A percentile compares a stretch with the other conserved stretches of the same genome.
Evolutionary conservation across 2,888 invertebrate genomes (phyloP).

Genomic region (Pterostichus niger): DNA sequence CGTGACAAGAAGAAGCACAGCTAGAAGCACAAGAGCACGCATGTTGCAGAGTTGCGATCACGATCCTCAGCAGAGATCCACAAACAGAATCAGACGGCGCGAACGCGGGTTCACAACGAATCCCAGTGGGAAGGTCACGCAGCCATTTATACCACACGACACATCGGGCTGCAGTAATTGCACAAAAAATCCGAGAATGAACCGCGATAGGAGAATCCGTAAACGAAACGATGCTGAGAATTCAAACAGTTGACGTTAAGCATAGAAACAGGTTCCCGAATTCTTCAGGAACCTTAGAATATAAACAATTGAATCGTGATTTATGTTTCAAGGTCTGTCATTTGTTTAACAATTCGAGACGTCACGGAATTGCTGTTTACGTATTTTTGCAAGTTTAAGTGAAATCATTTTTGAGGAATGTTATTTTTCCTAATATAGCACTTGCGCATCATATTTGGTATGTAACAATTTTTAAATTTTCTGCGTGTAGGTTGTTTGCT

Average conservation of each 20-base stretch:
- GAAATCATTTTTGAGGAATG: constrained; percentile 67
- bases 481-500: neutral
- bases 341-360: constrained; percentile 12
- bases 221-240: too few relatives aligned
- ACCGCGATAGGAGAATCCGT: constrained; percentile 36
- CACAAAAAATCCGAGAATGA: constrained; percentile 41
- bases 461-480: constrained; percentile 38
- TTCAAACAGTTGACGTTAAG: too few relatives aligned
- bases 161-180: constrained; percentile 62
- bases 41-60: constrained; percentile 45
- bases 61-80: constrained; percentile 21
- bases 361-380: constrained; percentile 17
- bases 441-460: constrained; percentile 65
- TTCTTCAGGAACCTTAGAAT: constrained; percentile 36
- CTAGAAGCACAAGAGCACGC: constrained; percentile 46
- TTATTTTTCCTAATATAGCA: constrained; percentile 63
- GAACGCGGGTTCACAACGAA: constrained; percentile 13
- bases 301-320: constrained; percentile 59
- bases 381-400: constrained; percentile 45
- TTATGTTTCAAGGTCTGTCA: constrained; percentile 44
- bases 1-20: constrained; percentile 14
- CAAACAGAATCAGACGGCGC: constrained; percentile 40
- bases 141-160: constrained; percentile 61
- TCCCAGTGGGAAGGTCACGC: constrained; percentile 61
- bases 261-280: constrained; percentile 33